These are phyloP conservation scores for Brachionus manjavacas DNA, from an alignment of 1,140 invertebrate genomes.

Conservation along the genomic window DNA sequence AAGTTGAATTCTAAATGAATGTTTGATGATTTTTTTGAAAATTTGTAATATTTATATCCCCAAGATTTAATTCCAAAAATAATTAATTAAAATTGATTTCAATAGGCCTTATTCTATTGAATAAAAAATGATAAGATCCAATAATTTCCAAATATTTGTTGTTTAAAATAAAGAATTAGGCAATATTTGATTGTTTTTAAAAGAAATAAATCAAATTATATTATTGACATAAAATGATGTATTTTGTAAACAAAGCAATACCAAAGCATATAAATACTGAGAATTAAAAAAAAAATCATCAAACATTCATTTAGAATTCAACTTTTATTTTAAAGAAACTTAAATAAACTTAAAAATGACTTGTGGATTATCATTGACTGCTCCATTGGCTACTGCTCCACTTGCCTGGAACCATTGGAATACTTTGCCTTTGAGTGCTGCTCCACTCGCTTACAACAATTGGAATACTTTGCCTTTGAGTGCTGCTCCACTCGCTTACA, in stretches of 20 bases:
- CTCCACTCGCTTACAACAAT: not conserved
- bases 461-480: not conserved
- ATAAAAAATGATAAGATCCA: too few species aligned
- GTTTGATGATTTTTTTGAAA: too few species aligned
- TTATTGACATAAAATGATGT: not conserved
- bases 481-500: not conserved
- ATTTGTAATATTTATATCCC: too few species aligned
- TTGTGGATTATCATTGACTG: not conserved
- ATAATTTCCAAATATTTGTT: not conserved
- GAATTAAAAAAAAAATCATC: not conserved
- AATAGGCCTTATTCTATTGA: too few species aligned
- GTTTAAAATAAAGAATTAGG: too few species aligned
- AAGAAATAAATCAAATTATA: not conserved
- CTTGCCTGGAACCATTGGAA: not conserved
- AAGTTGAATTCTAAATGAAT: too few species aligned
- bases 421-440: not conserved
- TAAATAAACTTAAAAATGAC: not conserved
- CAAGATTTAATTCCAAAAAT: too few species aligned
- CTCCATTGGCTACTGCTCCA: not conserved
- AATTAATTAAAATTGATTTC: too few species aligned
- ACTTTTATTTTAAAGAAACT: too few species aligned
- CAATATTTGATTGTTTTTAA: too few species aligned
- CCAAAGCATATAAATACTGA: not conserved
- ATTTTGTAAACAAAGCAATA: not conserved
- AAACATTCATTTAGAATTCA: too few species aligned